phyloP scores from a whole-genome alignment of 2,797 vertebrate species.

The Leptoclinus maculatus region DNA sequence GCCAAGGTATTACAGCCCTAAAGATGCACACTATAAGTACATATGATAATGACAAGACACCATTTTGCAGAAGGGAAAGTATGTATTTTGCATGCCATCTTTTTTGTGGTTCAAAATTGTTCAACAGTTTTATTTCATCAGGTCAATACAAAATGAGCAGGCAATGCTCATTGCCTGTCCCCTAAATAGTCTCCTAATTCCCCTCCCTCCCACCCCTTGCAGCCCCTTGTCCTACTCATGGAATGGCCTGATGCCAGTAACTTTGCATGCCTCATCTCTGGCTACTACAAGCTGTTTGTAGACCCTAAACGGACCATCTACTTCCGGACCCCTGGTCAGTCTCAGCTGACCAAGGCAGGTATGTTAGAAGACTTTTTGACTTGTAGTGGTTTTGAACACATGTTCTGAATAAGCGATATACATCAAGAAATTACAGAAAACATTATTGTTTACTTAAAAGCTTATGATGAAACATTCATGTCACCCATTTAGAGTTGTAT shows the following conservation, averaged over 20 bases:
- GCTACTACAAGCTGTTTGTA: conserved; percentile 97
- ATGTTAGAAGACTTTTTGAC: conserved; percentile 79
- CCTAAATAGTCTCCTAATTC: conserved; percentile 70
- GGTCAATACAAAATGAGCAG: conserved; percentile 51
- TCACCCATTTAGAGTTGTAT: conserved; percentile 15
- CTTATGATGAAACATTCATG: conserved; percentile 8
- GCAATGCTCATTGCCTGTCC: conserved; percentile 69
- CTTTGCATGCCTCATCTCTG: conserved; percentile 96
- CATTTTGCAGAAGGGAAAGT: background rate
- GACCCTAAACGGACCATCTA: conserved; percentile 96
- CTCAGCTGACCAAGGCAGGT: conserved; percentile 98
- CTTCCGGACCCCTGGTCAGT: conserved; percentile 90
- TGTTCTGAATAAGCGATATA: background rate
- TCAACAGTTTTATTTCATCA: conserved; percentile 20
- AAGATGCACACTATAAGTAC: background rate
- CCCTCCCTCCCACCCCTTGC: conserved; percentile 62
- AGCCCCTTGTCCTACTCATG: conserved; percentile 97
- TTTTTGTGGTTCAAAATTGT: background rate
- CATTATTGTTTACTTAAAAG: conserved; percentile 15
- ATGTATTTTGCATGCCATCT: background rate
- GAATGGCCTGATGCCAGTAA: conserved; percentile 99
- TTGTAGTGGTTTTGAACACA: conserved; percentile 20
- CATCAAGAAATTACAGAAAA: conserved; percentile 3
- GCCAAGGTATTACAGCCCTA: conserved; percentile 88
- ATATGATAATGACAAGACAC: background rate